A percentile compares a stretch with the other conserved stretches of the same genome.
phyloP scores from a whole-genome alignment of 2,888 invertebrate genomes.

The Diadromus collaris region DNA sequence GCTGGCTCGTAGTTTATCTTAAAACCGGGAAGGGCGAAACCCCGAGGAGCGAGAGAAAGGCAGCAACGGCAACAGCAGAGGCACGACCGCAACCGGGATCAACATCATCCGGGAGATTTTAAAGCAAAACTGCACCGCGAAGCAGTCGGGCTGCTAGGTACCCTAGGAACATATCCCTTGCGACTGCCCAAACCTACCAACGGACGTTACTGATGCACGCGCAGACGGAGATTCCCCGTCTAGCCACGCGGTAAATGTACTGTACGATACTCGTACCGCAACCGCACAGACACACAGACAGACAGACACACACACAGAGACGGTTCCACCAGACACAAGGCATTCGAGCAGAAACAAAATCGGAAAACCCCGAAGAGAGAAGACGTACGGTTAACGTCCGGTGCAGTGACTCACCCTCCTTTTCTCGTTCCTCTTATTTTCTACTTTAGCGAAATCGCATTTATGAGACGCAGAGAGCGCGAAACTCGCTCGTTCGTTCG shows the following conservation, averaged over 20 bases:
- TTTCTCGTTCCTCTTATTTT: slow-evolving; percentile 52
- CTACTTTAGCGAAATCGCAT: slow-evolving; percentile 62
- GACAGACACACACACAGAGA: background rate
- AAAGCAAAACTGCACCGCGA: slow-evolving; percentile 69
- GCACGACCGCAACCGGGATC: slow-evolving; percentile 36
- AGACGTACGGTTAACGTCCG: slow-evolving; percentile 30
- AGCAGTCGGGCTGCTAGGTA: slow-evolving; percentile 60
- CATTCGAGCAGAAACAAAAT: slow-evolving; percentile 25
- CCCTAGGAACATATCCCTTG: slow-evolving; percentile 50
- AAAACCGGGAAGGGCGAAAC: slow-evolving; percentile 69
- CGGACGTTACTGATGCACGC: slow-evolving; percentile 41
- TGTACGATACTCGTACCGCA: slow-evolving; percentile 4
- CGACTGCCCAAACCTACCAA: slow-evolving; percentile 17
- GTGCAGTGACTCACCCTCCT: slow-evolving; percentile 44
- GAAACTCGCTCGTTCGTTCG: slow-evolving; percentile 3
- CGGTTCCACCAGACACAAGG: background rate
- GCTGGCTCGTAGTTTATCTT: slow-evolving; percentile 74
- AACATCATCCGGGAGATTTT: slow-evolving; percentile 72
- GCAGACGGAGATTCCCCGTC: slow-evolving; percentile 36
- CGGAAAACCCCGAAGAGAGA: slow-evolving; percentile 16
- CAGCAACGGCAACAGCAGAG: slow-evolving; percentile 36
- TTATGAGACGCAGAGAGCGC: slow-evolving; percentile 31
- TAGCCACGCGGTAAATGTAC: slow-evolving; percentile 14
- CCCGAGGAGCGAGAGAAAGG: slow-evolving; percentile 65
- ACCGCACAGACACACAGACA: slow-evolving; percentile 1